Base-by-base conservation (phyloP, 2,888 invertebrate species). In the Lasioglossum oenotherae region DNA sequence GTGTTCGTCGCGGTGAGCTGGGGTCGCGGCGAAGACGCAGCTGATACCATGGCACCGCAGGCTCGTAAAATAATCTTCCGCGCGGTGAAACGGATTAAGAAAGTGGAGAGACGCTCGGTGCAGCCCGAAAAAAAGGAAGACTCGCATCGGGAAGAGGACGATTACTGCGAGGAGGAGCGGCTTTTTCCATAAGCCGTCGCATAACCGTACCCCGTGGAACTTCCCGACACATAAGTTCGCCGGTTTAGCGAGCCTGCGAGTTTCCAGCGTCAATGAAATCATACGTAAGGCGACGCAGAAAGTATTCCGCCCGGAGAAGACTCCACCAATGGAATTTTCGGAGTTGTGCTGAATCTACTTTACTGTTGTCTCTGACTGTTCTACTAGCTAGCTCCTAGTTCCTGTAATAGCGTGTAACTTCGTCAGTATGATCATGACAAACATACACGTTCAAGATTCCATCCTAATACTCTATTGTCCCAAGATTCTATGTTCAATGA, bases 1-100 rank as follows among this genome's bases (percentile, higher is more conserved):
- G 78, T 77, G 79, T 75, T 64, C 49, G 31, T 16, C 38, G 53
- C 38, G 71, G 80, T 77, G 75, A 71, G 80, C 78, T 76, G 84
- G 86, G 85, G 78, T 84, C 82, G 84, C 69, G 74, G 72, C 81
- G 85, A 81, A 84, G 92, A 87, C 93, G 89, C 94, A 94, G 94
- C 94, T 94, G 94, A 94, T 94, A 91, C 93, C 92, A 88, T 80
- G 86, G 92, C 93, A 93, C 92, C 93, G 90, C 92, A 91, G 89
- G 91, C 91, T 93, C 92, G 91, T 94, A 92, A 93, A 94, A 93
- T 93, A 92, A 93, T 93, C 92, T 91, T 92, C 88, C 78, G 87
- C 78, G 87, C 86, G 89, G 87, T 87, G 87, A 81, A 89, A 88
- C 87, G 88, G 91, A 90, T 91, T 89, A 89, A 90, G 89, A 89